Evolutionary conservation across 2,888 invertebrate species (phyloP).

Genomic region (Dynastes maya): DNA sequence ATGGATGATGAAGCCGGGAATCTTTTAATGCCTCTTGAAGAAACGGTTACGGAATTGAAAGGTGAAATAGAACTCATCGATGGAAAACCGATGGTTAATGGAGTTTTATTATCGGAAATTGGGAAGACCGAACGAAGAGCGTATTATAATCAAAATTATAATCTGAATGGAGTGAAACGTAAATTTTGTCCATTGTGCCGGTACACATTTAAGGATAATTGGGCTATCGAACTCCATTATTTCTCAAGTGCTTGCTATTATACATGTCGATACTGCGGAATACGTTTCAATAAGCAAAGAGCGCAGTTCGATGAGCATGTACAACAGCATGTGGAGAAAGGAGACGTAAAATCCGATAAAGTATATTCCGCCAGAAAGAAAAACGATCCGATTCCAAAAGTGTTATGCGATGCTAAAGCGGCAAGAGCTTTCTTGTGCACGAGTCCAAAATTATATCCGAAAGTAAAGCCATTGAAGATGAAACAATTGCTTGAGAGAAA

Average conservation of each 20-base stretch:
- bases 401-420: conserved; percentile 53
- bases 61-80: conserved; percentile 58
- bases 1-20: conserved; percentile 58
- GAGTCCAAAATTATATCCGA: conserved; percentile 45
- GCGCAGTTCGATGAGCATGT: conserved; percentile 64
- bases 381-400: conserved; percentile 55
- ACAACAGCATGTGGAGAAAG: conserved; percentile 62
- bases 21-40: conserved; percentile 54
- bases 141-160: conserved; percentile 65
- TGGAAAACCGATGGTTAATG: conserved; percentile 64
- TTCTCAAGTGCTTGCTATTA: conserved; percentile 68
- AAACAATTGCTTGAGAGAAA: conserved; percentile 59
- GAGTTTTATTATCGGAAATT: conserved; percentile 64
- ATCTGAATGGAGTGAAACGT: conserved; percentile 64
- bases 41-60: conserved; percentile 53
- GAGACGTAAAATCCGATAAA: conserved; percentile 64
- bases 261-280: conserved; percentile 68
- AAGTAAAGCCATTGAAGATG: conserved; percentile 59
- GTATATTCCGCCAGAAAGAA: conserved; percentile 62
- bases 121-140: conserved; percentile 66
- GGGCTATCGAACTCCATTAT: conserved; percentile 70
- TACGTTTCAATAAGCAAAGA: conserved; percentile 69
- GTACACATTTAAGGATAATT: conserved; percentile 69
- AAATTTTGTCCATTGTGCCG: conserved; percentile 69
- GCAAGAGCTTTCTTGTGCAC: conserved; percentile 28